Evolutionary conservation across 2,888 invertebrate genomes (phyloP).

Genomic region (Heliconius sara): DNA sequence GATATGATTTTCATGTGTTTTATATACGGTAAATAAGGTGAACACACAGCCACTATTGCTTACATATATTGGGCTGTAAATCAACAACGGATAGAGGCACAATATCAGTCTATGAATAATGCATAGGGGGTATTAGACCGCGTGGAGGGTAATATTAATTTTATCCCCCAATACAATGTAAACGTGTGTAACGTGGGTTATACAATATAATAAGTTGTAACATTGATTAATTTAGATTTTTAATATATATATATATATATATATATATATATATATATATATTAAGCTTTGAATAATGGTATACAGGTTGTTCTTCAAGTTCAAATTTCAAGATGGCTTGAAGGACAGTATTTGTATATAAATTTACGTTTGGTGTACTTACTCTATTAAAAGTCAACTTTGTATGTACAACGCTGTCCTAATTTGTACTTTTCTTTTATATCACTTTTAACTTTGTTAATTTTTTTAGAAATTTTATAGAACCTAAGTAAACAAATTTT

Average conservation of each 20-base stretch:
- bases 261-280: no score
- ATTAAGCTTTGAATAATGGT: no score
- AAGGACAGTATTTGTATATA: not conserved
- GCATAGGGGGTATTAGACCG: constrained; percentile 31
- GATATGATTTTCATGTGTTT: not conserved
- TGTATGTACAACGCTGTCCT: not conserved
- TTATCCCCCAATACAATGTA: constrained; percentile 25
- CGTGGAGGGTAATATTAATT: constrained; percentile 33
- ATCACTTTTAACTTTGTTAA: no score
- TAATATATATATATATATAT: no score
- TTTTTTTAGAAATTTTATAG: no score
- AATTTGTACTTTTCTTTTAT: not conserved
- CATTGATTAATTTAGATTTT: not conserved
- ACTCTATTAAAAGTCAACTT: not conserved
- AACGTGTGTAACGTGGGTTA: not conserved
- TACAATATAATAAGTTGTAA: not conserved
- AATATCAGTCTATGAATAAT: constrained; percentile 35
- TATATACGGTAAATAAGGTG: not conserved
- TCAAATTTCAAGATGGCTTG: not conserved
- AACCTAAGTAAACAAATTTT: no score
- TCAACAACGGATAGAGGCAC: constrained; percentile 27
- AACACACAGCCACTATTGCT: not conserved
- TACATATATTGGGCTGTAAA: constrained; percentile 26
- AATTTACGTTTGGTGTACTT: not conserved
- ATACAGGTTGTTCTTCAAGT: not conserved